Evolutionary conservation across 2,888 invertebrate genomes (phyloP).

Genomic region (Hipparchia sbordonii): DNA sequence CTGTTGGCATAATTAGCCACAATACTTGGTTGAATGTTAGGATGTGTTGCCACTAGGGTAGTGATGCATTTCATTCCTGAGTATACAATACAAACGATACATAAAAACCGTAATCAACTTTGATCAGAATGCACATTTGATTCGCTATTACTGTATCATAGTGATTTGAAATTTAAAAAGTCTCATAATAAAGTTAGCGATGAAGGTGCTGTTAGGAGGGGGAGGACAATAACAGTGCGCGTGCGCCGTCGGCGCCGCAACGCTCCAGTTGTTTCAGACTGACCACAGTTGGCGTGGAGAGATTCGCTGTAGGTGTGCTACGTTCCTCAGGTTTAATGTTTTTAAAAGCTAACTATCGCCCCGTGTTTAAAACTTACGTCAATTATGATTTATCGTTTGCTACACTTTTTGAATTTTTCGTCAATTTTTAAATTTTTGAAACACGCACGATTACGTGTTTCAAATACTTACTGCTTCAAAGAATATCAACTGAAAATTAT

Average conservation of each 20-base stretch:
- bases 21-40: too few species aligned
- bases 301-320: conserved; percentile 24
- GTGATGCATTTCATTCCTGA: conserved; percentile 8
- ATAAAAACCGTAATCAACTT: conserved; percentile 33
- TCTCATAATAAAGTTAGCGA: conserved; percentile 57
- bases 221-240: conserved; percentile 58
- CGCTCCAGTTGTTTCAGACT: conserved; percentile 71
- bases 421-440: too few species aligned
- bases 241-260: conserved; percentile 68
- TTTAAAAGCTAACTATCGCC: conserved; percentile 11
- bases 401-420: too few species aligned
- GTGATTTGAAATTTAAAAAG: conserved; percentile 69
- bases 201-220: conserved; percentile 40
- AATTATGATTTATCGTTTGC: background rate
- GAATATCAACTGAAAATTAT: too few species aligned
- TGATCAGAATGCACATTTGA: conserved; percentile 36
- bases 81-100: conserved; percentile 2
- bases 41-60: background rate
- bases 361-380: background rate
- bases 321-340: conserved; percentile 9
- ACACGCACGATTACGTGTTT: too few species aligned
- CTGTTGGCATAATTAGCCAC: too few species aligned
- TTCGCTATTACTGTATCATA: conserved; percentile 52
- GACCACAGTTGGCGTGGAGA: conserved; percentile 43
- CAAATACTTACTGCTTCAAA: too few species aligned